Evolutionary conservation across 2,888 invertebrate genomes (phyloP), one percentile per base, ranked within the genome.

Genomic region (Coelogynopora nodosa): DNA sequence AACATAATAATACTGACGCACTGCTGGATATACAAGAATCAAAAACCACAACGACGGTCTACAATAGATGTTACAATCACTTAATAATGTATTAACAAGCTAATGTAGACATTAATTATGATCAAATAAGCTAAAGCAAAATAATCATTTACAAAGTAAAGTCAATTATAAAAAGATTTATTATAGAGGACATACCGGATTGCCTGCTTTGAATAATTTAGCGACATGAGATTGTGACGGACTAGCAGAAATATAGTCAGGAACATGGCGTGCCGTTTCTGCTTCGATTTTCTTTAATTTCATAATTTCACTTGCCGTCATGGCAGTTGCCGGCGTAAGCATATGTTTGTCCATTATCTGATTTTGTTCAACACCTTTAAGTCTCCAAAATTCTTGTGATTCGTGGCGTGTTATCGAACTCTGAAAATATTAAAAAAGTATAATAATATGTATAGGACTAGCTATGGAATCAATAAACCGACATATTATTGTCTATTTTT

Each of bases 261-360:
- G 5, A 2, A 13, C 74, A 18, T 49, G 49, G 5, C 27, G 74
- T 5, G 74, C 74, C 5, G 74, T 74, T 74, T 74, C 74, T 5
- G 74, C 74, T 26, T 74, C 74, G 27, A 74, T 74, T 26, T 74
- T 74, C 23, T 74, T 74, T 26, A 74, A 74, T 74, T 74, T 74
- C 74, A 74, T 74, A 26, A 74, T 74, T 23, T 74, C 74, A 23
- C 74, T 74, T 13, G 74, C 74, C 10, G 74, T 74, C 74, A 74
- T 74, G 5, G 74, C 74, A 74, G 74, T 74, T 5, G 74, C 74
- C 23, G 74, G 74, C 23, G 74, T 74, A 26, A 74, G 18, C 27
- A 13, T 5, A 74, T 74, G 74, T 26, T 74, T 74, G 74, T 74
- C 74, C 74, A 74, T 74, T 2, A 74, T 74, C 23, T 74, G 74